These are phyloP conservation scores for Caenorhabditis japonica DNA, from an alignment of 2,888 invertebrate species.

Conservation along the genomic window DNA sequence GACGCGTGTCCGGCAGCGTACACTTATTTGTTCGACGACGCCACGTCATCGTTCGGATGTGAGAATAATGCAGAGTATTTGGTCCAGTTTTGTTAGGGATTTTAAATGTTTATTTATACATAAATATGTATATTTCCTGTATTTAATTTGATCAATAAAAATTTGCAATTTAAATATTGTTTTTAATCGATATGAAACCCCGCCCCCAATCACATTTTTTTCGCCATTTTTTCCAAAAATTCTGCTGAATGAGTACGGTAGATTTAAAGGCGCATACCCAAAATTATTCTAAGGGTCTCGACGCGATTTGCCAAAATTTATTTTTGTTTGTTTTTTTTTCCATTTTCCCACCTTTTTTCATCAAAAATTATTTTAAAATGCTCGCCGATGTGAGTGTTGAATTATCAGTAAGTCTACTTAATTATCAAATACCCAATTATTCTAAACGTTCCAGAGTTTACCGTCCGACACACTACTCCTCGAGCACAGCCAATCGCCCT, in stretches of 20 bases:
- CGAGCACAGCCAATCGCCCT: conserved; percentile 29
- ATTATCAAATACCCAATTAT: not conserved
- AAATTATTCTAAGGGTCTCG: not conserved
- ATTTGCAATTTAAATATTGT: too few relatives aligned
- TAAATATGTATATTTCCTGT: not conserved
- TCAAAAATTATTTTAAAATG: not conserved
- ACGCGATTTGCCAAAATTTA: not conserved
- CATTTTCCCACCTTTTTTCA: not conserved
- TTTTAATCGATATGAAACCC: not conserved
- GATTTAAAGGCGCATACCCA: conserved; percentile 16
- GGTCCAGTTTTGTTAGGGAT: conserved; percentile 42
- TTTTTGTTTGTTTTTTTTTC: conserved; percentile 3
- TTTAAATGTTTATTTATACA: not conserved
- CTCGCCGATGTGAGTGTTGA: not conserved
- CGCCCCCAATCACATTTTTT: too few relatives aligned
- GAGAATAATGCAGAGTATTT: conserved; percentile 23
- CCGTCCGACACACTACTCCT: conserved; percentile 14
- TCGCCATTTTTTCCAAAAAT: too few relatives aligned
- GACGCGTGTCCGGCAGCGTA: conserved; percentile 80
- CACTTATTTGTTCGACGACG: conserved; percentile 80
- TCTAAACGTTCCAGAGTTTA: not conserved
- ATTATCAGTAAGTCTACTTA: not conserved
- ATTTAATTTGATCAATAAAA: too few relatives aligned
- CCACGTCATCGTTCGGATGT: conserved; percentile 80
- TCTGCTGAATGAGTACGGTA: conserved; percentile 3